Conservation (phyloP, 2,797 vertebrate species). For the Myripristis jacobus region DNA sequence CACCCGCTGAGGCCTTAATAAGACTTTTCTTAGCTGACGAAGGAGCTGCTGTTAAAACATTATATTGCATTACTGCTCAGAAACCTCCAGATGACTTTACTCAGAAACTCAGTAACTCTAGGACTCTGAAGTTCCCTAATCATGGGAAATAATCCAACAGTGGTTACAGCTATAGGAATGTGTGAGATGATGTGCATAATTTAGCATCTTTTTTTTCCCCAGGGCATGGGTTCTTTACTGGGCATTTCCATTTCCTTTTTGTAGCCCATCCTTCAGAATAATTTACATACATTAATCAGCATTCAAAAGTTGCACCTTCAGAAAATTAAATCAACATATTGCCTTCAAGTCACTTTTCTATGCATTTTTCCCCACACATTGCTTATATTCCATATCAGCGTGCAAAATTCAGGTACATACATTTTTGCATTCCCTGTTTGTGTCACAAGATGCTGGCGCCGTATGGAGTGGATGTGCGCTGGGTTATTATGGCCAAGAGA, state of each 20-base stretch:
- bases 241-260: no score
- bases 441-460: slow-evolving; percentile 5
- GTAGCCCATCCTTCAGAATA: background rate
- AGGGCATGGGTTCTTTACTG: no score
- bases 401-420: slow-evolving; percentile 19
- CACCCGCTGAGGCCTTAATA: background rate
- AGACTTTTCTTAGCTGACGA: background rate
- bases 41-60: slow-evolving; percentile 10
- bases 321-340: slow-evolving; percentile 42
- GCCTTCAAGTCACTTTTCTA: slow-evolving; percentile 13
- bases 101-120: background rate
- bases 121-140: background rate
- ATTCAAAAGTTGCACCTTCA: slow-evolving; percentile 25
- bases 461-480: background rate
- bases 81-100: background rate
- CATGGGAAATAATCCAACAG: no score
- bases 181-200: background rate
- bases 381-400: slow-evolving; percentile 12
- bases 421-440: slow-evolving; percentile 27
- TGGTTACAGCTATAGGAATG: no score
- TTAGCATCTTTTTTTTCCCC: background rate
- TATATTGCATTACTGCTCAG: slow-evolving; percentile 12
- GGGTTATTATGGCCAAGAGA: slow-evolving; percentile 19
- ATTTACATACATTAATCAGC: slow-evolving; percentile 13
- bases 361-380: background rate